Evolutionary conservation across 2,797 vertebrate species (phyloP), one percentile per base, ranked within the genome.

Genomic region (Enteromius unitaeniatus): DNA sequence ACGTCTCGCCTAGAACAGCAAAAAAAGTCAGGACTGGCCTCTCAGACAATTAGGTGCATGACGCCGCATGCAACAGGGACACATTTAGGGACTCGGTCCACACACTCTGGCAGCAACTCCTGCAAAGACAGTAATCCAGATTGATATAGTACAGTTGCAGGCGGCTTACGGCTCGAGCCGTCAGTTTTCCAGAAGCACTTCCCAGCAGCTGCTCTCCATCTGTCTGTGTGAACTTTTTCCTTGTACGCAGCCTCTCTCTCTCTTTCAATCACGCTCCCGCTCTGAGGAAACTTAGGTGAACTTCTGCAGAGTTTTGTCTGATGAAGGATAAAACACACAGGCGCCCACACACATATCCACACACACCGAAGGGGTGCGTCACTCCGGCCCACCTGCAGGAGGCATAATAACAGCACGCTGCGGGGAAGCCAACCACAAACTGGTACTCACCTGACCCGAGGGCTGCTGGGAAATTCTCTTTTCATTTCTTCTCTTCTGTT

Each of bases 81-180:
- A 72, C 79, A 72, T 45, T 78, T 45, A 65, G 73, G 23, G 34
- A 76, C 51, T 81, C 74, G 26, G 79, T 64, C 55, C 74, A 13
- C 19, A 64, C 26, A 42, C 60, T 55, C 62, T 79, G 62, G 69
- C 60, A 68, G 11, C 34, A 49, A 55, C 31, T 72, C 53, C n/a
- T 13, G 55, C 65, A 82, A 77, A 60, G 68, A 77, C 77, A 69
- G 81, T 70, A 51, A 83, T 83, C 64, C 14, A 78, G 77, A 53
- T 65, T 77, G 64, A 86, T 64, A 82, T 79, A 83, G 34, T 58
- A n/a, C 80, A 83, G 84, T 76, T 82, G 79, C 79, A 70, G 74
- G 23, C 47, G 64, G 31, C 64, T 83, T 83, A 83, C 73, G 21
- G 45, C 55, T 72, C 23, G 55, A 60, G n/a, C 40, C 64, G 73